Conservation (phyloP, 2,888 invertebrate genomes). For the Melangyna quadrimaculata region DNA sequence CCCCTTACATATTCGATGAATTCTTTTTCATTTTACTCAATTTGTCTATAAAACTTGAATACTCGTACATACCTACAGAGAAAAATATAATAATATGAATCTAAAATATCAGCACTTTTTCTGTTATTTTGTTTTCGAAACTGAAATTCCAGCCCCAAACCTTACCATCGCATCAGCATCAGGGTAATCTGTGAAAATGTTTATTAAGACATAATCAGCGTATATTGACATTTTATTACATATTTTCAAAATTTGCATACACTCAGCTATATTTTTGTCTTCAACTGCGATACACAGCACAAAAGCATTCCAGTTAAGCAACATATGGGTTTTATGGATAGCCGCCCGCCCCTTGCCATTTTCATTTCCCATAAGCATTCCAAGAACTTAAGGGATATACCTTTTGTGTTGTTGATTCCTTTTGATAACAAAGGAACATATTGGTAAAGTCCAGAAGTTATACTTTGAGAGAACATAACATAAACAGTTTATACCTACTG, state of each 20-base stretch:
- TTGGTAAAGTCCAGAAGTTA: constrained; percentile 28
- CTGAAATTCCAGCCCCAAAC: neutral
- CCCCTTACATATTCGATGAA: neutral
- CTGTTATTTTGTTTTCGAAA: neutral
- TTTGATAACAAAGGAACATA: constrained; percentile 58
- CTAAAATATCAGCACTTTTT: constrained; percentile 51
- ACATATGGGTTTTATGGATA: constrained; percentile 66
- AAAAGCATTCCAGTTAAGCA: constrained; percentile 14
- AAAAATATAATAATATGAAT: neutral
- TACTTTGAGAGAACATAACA: constrained; percentile 38
- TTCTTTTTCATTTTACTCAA: neutral
- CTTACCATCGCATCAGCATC: neutral
- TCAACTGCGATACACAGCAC: neutral
- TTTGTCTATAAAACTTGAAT: neutral
- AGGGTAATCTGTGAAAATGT: constrained; percentile 50
- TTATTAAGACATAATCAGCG: constrained; percentile 71
- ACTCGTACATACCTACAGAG: neutral
- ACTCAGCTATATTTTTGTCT: neutral
- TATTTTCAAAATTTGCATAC: constrained; percentile 58
- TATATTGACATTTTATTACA: constrained; percentile 38
- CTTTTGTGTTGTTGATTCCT: constrained; percentile 49
- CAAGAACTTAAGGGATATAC: neutral
- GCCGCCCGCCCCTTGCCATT: neutral
- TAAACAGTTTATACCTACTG: constrained; percentile 28
- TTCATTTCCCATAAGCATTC: neutral